Percentiles rank a stretch among this genome's conserved stretches.
phyloP scores from a whole-genome alignment of 2,888 invertebrate species.

The Leptothorax acervorum region DNA sequence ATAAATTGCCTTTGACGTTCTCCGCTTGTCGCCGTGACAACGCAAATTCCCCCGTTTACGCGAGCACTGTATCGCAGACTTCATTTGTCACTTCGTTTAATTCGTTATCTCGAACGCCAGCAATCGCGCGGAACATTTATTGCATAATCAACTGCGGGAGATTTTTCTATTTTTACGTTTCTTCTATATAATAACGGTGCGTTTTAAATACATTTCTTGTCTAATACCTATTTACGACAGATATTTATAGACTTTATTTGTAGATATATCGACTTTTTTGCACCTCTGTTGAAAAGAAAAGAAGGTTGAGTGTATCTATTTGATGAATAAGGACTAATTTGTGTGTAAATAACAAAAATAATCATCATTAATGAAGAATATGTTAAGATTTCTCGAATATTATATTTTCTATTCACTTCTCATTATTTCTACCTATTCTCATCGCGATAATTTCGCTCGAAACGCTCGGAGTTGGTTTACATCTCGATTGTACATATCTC shows the following conservation, averaged over 20 bases:
- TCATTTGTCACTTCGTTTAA: conserved; percentile 45
- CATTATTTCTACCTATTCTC: not conserved
- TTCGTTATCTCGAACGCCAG: conserved; percentile 32
- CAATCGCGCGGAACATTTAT: conserved; percentile 13
- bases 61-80: conserved; percentile 11
- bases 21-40: conserved; percentile 41
- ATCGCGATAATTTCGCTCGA: too few relatives aligned
- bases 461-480: not conserved
- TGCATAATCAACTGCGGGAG: conserved; percentile 19
- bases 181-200: not conserved
- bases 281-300: not conserved
- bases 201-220: not conserved
- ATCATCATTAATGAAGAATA: not conserved
- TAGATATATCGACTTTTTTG: not conserved
- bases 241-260: not conserved
- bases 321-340: not conserved
- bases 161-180: not conserved
- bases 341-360: not conserved
- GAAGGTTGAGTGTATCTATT: not conserved
- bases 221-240: not conserved
- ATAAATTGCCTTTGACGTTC: conserved; percentile 25
- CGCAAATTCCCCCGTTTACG: conserved; percentile 25
- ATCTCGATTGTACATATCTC: not conserved
- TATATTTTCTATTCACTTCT: not conserved
- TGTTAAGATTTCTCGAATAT: too few relatives aligned